phyloP scores from a whole-genome alignment of 2,113 vertebrate genomes.

The Puffinus mauretanicus region DNA sequence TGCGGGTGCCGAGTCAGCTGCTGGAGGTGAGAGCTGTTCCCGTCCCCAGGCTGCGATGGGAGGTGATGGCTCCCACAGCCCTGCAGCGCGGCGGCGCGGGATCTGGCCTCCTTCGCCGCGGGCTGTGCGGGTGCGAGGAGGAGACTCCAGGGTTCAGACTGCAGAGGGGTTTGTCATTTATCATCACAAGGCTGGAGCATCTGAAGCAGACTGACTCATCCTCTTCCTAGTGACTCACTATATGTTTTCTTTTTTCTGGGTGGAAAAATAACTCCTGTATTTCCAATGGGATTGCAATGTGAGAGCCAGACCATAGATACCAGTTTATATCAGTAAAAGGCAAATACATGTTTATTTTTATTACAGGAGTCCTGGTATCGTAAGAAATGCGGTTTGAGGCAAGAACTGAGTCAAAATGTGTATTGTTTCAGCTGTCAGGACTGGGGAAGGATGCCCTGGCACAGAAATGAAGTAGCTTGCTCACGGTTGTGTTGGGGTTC shows the following conservation, averaged over 20 bases:
- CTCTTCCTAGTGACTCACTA: slow-evolving; percentile 29
- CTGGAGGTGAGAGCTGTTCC: background rate
- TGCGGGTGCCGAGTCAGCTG: background rate
- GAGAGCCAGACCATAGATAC: slow-evolving; percentile 6
- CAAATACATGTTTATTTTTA: slow-evolving; percentile 9
- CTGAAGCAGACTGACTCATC: slow-evolving; percentile 38
- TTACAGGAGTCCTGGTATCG: background rate
- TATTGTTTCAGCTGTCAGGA: background rate
- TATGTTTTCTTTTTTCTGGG: background rate
- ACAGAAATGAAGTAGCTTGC: background rate
- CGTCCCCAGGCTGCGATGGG: background rate
- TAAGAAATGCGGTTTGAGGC: slow-evolving; percentile 3
- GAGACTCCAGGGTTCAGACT: background rate
- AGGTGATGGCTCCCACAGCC: background rate
- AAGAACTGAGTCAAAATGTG: background rate
- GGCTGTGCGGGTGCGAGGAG: background rate
- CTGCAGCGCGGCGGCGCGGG: rapidly evolving
- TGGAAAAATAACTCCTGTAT: slow-evolving; percentile 12
- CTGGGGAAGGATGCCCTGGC: background rate
- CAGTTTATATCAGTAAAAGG: background rate
- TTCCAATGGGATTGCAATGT: background rate
- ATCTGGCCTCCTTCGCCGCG: background rate
- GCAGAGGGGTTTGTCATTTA: background rate
- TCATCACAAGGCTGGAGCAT: background rate
- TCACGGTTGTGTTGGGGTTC: rapidly evolving